Percentiles rank a stretch among this genome's conserved stretches.
phyloP scores from a whole-genome alignment of 2,888 invertebrate genomes.

The Thalpophila matura region DNA sequence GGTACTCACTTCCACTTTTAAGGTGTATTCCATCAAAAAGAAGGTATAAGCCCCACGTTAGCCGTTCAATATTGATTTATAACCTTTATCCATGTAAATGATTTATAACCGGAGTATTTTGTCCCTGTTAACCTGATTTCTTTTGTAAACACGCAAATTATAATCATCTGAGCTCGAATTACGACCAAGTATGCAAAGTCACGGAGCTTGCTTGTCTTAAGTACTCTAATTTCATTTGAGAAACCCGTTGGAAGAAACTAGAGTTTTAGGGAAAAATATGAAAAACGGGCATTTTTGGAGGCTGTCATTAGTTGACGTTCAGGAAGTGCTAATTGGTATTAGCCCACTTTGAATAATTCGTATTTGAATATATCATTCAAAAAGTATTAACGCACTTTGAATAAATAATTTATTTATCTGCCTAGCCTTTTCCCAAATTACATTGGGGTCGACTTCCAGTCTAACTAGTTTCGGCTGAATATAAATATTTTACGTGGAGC shows the following conservation, averaged over 20 bases:
- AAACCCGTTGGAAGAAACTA: slow-evolving; percentile 9
- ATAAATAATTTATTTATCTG: too few species aligned
- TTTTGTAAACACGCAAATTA: slow-evolving; percentile 51
- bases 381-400: too few species aligned
- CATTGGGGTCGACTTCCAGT: too few species aligned
- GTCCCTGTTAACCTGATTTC: slow-evolving; percentile 46
- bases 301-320: too few species aligned
- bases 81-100: slow-evolving; percentile 7
- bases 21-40: slow-evolving; percentile 8
- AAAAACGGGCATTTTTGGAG: too few species aligned
- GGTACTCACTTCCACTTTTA: neutral
- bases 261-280: too few species aligned
- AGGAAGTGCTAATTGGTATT: neutral
- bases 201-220: slow-evolving; percentile 36
- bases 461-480: too few species aligned
- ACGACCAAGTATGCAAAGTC: slow-evolving; percentile 53
- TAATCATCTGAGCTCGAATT: slow-evolving; percentile 51
- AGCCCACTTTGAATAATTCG: too few species aligned
- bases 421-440: too few species aligned
- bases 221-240: slow-evolving; percentile 21
- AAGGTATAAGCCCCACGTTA: neutral
- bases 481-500: too few species aligned
- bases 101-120: slow-evolving; percentile 31
- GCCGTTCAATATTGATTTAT: slow-evolving; percentile 2
- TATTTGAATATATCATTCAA: too few species aligned